Base-by-base conservation (phyloP, 2,888 invertebrate genomes). In the Rhaphigaster nebulosa region DNA sequence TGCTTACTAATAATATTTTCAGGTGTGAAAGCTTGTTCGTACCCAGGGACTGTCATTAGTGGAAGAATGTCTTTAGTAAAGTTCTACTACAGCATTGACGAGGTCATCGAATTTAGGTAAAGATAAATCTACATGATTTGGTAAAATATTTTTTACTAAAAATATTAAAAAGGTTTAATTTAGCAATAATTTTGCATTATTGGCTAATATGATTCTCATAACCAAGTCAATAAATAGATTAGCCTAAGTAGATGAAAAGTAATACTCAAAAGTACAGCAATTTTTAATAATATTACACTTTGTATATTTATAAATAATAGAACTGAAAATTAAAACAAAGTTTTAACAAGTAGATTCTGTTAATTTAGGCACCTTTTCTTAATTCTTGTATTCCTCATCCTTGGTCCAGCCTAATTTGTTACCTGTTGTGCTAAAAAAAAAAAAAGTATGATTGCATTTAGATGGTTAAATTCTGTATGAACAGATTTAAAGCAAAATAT, bases 21-120 rank as follows among this genome's bases (percentile, higher is more conserved):
- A 96, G 96, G 96, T 94, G 96, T 96, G 52, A 96, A 97, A 94
- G 97, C 97, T 0, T 98, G 97, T 94, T 97, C 97, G 0, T 98
- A 97, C 93, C 97, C 97, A 0, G 97, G 97, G 54, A 97, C 97
- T 41, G 97, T 97, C 56, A 97, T 97, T 93, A 97, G 97, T 89
- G 97, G 97, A 0, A 95, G 97, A 84, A 97, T 97, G 96, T 97
- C 97, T 0, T 96, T 96, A 0, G 97, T 97, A 29, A 97, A 97
- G 94, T 98, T 97, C 94, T 97, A 97, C 94, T 98, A 98, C 94
- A 96, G 96, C 93, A 97, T 97, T 92, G 97, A 97, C 0, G 97
- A 97, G 93, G 97, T 96, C 50, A 96, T 98, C 90, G 96, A 96
- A 5, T 98, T 97, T 93, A 96, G 89, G 89, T 89, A 89, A 70